Evolutionary conservation across 2,888 invertebrate species (phyloP), one percentile per base, ranked within the genome.

Genomic region (Hedychridium roseum): DNA sequence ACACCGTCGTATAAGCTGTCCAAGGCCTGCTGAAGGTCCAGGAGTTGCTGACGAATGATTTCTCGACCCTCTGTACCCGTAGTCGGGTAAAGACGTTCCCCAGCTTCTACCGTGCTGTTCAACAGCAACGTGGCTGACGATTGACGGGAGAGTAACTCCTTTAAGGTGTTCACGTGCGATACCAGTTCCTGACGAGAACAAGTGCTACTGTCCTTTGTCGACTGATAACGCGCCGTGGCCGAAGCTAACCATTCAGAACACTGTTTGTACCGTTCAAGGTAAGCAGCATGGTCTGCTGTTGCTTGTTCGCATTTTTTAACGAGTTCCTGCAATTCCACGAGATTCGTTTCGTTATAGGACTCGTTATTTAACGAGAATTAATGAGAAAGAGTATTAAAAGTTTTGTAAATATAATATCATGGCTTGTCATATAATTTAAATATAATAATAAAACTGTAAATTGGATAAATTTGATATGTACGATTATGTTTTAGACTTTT

Each of bases 271-370:
- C 92, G 93, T 1, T 91, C 90, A 67, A 88, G 86, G 71, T 90
- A 94, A 1, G 84, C 82, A 52, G 86, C 86, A 64, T 95, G 94
- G 70, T 94, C 93, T 42, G 84, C 83, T 0, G 92, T 88, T 3
- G 93, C 89, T 81, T 94, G 92, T 68, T 94, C 94, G 70, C 94
- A 94, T 80, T 94, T 95, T 77, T 94, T 94, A 1, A 94, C 86
- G 20, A 95, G 86, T 79, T 95, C 94, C 83, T 84, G 50, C 3
- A 44, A 14, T 30, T n/a, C n/a, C n/a, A n/a, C n/a, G n/a, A n/a
- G n/a, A n/a, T n/a, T 7, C 21, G 11, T 11, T 3, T 6, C 1
- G 20, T 43, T 26, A 16, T 21, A 6, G 23, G 11, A 21, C n/a
- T 6, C 1, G 20, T 43, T 26, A 16, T 21, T 9, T 30, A 14